phyloP scores from a whole-genome alignment of 2,888 invertebrate genomes.

The Campoletis raptor region DNA sequence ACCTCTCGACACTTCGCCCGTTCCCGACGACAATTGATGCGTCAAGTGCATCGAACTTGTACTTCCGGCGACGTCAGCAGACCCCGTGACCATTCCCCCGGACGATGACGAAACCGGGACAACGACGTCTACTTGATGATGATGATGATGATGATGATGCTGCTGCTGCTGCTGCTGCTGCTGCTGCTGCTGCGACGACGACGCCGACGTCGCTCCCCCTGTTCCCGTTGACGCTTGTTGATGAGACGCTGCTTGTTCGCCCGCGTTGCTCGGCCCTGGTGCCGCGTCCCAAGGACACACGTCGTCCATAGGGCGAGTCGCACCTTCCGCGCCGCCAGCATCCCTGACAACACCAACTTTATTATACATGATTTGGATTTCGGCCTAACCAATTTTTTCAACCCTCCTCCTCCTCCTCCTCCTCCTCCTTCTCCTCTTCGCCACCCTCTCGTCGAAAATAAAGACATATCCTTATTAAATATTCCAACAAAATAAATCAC shows the following conservation, averaged over 20 bases:
- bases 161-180: constrained; percentile 51
- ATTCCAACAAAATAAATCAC: constrained; percentile 3
- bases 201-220: constrained; percentile 6
- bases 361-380: constrained; percentile 81
- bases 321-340: constrained; percentile 81
- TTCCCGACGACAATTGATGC: constrained; percentile 69
- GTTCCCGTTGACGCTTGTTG: constrained; percentile 50
- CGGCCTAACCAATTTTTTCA: constrained; percentile 52
- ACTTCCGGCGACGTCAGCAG: constrained; percentile 64
- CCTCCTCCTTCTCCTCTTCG: background rate
- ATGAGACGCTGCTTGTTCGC: constrained; percentile 70
- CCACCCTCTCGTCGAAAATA: too few relatives aligned
- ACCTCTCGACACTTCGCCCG: constrained; percentile 72
- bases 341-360: constrained; percentile 83
- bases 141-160: constrained; percentile 5
- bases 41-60: constrained; percentile 33
- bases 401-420: background rate
- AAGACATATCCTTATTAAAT: background rate
- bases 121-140: constrained; percentile 69
- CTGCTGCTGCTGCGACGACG: constrained; percentile 1
- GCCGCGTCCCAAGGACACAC: constrained; percentile 87
- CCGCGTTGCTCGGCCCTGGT: constrained; percentile 78
- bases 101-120: constrained; percentile 72
- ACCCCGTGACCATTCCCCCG: constrained; percentile 69
- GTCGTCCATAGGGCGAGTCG: constrained; percentile 85